Base-by-base conservation (phyloP, 2,113 vertebrate genomes). In the Serilophus lunatus region DNA sequence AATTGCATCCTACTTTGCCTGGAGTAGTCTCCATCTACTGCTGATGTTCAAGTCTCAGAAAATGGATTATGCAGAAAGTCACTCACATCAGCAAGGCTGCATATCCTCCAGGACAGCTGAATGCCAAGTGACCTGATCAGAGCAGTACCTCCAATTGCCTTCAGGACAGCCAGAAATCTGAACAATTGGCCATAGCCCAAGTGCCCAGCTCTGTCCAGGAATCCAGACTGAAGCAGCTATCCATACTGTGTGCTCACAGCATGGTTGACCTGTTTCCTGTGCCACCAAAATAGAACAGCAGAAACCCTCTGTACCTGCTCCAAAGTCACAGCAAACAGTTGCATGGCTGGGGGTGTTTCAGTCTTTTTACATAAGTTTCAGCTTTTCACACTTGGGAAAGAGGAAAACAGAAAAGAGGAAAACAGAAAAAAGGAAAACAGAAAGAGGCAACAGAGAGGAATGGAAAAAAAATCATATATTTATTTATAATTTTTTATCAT, bases 171-270 rank as follows among this genome's bases (percentile, higher is more conserved):
- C 51, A 50, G 15, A 82, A 86, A 9, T 56, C 28, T n/a, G 15
- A 78, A 77, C 5, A 40, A 77, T 44, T 9, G 14, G 12, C 17
- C 40, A 54, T 0, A 1, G 19, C 5, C 40, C 17, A 56, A 42
- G 31, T 22, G 17, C 3, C 36, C 23, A 54, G 23, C 9, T 82
- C 38, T 16, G 0, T 50, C 40, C 54, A 15, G 42, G 54, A 89
- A 19, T 2, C 7, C 15, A 40, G 7, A 2, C 0, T 31, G 29
- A 26, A 26, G 68, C 12, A 18, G 8, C 6, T 84, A 25, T 17
- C 28, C 26, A 19, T 17, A 22, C 1, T 0, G 9, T 33, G 15
- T 56, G 14, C 10, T 88, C 47, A 42, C 19, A 57, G 24, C 3
- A 4, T 23, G 22, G n/a, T 54, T 38, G 19, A n/a, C 1, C 0